Percentiles rank a stretch among this genome's conserved stretches.
These are phyloP conservation scores for Neoitamus cyanurus DNA, from an alignment of 2,888 invertebrate genomes.

Conservation along the genomic window DNA sequence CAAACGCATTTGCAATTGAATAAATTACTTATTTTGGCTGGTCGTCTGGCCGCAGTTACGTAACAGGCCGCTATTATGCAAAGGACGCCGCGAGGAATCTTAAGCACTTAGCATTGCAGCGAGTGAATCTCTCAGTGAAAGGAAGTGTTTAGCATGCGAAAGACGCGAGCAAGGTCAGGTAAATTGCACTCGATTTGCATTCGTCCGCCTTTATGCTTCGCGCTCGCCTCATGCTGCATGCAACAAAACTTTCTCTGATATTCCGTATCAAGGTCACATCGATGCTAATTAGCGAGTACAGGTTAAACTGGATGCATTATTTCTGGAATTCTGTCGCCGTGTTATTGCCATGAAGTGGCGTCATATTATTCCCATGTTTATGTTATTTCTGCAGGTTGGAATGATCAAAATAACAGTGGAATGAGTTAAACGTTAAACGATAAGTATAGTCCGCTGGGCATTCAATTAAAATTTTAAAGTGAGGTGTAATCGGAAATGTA, in stretches of 20 bases:
- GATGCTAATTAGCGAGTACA: background rate
- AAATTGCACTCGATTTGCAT: slow-evolving; percentile 2
- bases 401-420: no score
- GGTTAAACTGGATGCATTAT: background rate
- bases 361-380: background rate
- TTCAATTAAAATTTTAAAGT: no score
- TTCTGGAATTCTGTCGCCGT: background rate
- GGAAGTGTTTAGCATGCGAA: slow-evolving; percentile 2
- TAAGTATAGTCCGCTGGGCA: no score
- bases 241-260: background rate
- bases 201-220: background rate
- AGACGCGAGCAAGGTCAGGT: slow-evolving; percentile 25
- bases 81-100: background rate
- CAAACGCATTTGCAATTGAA: background rate
- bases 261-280: background rate
- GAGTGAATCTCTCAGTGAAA: slow-evolving; percentile 25
- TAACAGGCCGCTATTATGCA: background rate
- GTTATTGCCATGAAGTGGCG: background rate
- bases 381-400: no score
- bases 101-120: background rate
- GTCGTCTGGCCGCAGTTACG: background rate
- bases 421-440: no score
- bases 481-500: no score
- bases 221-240: background rate
- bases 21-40: slow-evolving; percentile 20